phyloP scores from a whole-genome alignment of 1,140 invertebrate species.

The Lamellibrachia luymesi region DNA sequence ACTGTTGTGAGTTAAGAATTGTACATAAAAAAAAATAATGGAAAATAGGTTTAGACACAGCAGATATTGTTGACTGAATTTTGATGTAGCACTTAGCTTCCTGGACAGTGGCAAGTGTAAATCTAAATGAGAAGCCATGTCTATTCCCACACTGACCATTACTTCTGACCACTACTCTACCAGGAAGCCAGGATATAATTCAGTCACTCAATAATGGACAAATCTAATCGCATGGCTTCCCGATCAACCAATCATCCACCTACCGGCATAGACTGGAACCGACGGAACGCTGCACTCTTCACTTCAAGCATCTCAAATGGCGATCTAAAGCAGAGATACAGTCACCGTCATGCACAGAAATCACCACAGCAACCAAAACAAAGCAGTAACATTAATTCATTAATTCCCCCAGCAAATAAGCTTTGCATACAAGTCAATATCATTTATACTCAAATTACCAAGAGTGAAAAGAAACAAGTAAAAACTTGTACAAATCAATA shows the following conservation, averaged over 20 bases:
- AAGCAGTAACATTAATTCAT: not conserved
- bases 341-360: not conserved
- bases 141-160: not conserved
- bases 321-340: not conserved
- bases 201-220: not conserved
- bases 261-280: conserved; percentile 11
- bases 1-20: too few species aligned
- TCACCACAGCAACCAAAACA: not conserved
- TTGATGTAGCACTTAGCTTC: not conserved
- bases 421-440: too few species aligned
- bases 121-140: conserved; percentile 4
- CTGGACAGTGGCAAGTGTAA: not conserved
- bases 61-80: not conserved
- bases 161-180: not conserved
- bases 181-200: not conserved
- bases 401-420: too few species aligned
- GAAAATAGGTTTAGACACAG: too few species aligned
- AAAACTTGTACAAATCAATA: too few species aligned
- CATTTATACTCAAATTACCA: too few species aligned
- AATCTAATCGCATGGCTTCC: not conserved
- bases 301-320: not conserved
- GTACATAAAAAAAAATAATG: too few species aligned
- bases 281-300: conserved; percentile 10
- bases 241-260: not conserved
- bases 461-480: too few species aligned